Evolutionary conservation across 2,888 invertebrate genomes (phyloP).

Genomic region (Hydropsyche betteni): DNA sequence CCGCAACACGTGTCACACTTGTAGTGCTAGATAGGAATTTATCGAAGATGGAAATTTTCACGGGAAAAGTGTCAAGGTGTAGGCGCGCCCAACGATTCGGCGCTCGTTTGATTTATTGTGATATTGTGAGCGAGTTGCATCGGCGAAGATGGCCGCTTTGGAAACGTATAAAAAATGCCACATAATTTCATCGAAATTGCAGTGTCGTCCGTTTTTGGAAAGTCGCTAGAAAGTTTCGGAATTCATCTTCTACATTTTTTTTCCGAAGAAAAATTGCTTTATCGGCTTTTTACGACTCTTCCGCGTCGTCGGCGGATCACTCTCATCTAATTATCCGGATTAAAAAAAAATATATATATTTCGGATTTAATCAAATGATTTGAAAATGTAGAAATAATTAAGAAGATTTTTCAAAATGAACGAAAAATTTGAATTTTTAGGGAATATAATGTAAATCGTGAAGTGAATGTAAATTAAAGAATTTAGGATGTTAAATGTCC

Average conservation of each 20-base stretch:
- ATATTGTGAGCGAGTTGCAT: neutral
- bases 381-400: no score
- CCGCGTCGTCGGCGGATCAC: neutral
- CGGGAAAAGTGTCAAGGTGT: conserved; percentile 27
- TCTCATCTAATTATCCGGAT: no score
- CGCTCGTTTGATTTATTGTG: neutral
- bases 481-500: no score
- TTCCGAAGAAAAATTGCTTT: conserved; percentile 5
- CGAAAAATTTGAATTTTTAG: no score
- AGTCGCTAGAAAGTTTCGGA: conserved; percentile 37
- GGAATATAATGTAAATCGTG: no score
- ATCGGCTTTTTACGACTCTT: conserved; percentile 21
- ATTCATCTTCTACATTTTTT: conserved; percentile 7
- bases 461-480: no score
- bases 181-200: conserved; percentile 7
- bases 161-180: neutral
- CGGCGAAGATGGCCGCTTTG: neutral
- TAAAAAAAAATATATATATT: no score
- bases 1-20: no score
- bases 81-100: neutral
- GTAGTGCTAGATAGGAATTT: no score
- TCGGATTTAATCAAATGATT: no score
- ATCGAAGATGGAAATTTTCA: no score
- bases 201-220: conserved; percentile 37
- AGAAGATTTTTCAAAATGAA: no score